These are phyloP conservation scores for Bryconaethiops microstoma DNA, from an alignment of 2,797 vertebrate genomes.

Conservation along the genomic window DNA sequence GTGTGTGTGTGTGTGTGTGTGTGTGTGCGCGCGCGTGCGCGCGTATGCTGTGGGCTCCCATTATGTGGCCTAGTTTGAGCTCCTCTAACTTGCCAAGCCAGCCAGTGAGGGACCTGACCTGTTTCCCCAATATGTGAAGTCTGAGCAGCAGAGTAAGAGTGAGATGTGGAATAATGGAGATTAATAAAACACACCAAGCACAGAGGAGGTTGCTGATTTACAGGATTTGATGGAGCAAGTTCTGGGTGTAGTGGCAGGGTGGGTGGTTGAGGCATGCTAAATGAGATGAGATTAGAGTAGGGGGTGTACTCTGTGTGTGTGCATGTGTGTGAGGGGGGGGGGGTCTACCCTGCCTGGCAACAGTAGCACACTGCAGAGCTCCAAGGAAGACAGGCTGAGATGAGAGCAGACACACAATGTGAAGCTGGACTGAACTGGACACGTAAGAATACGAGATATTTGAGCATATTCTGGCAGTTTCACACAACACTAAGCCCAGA, in stretches of 20 bases:
- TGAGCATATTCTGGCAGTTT: neutral
- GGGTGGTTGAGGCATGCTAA: slow-evolving; percentile 57
- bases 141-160: slow-evolving; percentile 49
- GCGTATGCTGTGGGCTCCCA: slow-evolving; percentile 41
- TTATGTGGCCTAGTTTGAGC: slow-evolving; percentile 73
- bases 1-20: slow-evolving; percentile 52
- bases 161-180: slow-evolving; percentile 33
- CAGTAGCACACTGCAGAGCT: slow-evolving; percentile 56
- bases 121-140: slow-evolving; percentile 59
- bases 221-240: slow-evolving; percentile 48
- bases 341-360: slow-evolving; percentile 71
- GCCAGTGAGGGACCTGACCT: slow-evolving; percentile 61
- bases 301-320: slow-evolving; percentile 34
- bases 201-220: slow-evolving; percentile 7
- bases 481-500: neutral
- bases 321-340: slow-evolving; percentile 45
- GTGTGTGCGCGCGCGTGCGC: slow-evolving; percentile 34
- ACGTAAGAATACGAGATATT: neutral
- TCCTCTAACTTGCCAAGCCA: slow-evolving; percentile 47
- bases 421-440: neutral
- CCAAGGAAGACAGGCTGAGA: slow-evolving; percentile 45
- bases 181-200: slow-evolving; percentile 46
- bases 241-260: slow-evolving; percentile 51
- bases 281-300: slow-evolving; percentile 60
- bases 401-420: slow-evolving; percentile 40